Percentiles rank a stretch among this genome's conserved stretches.
Conservation (phyloP, 1,140 invertebrate species). For the Eriosoma lanigerum region DNA sequence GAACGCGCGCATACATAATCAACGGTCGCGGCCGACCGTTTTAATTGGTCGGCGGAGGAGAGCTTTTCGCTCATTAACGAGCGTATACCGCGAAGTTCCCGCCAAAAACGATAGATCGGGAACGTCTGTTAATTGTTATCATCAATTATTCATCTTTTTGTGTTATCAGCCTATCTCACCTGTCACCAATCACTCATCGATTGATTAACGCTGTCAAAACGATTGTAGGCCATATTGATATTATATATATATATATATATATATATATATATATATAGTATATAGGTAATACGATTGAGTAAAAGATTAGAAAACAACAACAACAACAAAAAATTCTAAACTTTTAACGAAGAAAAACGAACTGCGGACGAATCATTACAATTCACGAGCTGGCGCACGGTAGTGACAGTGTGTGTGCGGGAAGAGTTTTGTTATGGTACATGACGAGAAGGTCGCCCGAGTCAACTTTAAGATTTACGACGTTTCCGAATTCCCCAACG, state of each 20-base stretch:
- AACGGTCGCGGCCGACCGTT: neutral
- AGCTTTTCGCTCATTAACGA: conserved; percentile 31
- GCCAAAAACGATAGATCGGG: neutral
- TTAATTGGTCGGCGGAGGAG: conserved; percentile 39
- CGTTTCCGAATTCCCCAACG: neutral
- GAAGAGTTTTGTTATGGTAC: neutral
- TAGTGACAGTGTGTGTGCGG: neutral
- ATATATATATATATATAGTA: no score
- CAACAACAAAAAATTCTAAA: no score
- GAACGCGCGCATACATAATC: conserved; percentile 33
- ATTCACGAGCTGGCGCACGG: no score
- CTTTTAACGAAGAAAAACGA: neutral
- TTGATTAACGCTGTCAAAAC: no score
- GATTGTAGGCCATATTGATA: no score
- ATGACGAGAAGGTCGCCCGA: neutral
- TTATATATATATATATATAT: no score
- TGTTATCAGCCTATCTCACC: no score
- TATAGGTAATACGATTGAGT: no score
- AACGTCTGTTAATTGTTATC: no score
- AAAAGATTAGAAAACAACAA: no score
- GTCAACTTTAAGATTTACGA: conserved; percentile 28
- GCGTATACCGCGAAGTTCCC: neutral
- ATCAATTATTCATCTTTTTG: no score
- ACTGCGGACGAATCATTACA: neutral
- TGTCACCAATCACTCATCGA: no score